Percentiles rank a stretch among this genome's conserved stretches.
These are phyloP conservation scores for Heliconius melpomene DNA, from an alignment of 1,140 invertebrate genomes.

Conservation along the genomic window DNA sequence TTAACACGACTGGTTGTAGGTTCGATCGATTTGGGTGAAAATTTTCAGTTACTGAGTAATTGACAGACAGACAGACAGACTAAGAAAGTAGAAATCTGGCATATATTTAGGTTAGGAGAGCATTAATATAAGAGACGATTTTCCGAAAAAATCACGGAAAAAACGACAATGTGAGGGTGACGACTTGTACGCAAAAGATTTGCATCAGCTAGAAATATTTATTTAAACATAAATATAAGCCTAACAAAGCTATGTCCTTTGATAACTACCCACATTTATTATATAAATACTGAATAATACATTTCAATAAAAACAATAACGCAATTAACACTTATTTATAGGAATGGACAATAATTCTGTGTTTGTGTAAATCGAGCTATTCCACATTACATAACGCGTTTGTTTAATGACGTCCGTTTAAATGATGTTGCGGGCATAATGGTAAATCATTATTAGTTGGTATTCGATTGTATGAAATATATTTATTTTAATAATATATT, in stretches of 20 bases:
- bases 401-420: conserved; percentile 32
- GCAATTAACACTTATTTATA: conserved; percentile 27
- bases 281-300: background rate
- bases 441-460: conserved; percentile 29
- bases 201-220: too few species aligned
- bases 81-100: too few species aligned
- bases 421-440: conserved; percentile 34
- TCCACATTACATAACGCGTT: conserved; percentile 34
- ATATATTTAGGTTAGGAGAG: too few species aligned
- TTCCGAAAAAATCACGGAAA: too few species aligned
- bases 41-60: too few species aligned
- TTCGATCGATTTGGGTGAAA: background rate
- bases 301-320: conserved; percentile 24
- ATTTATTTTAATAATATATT: background rate
- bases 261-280: background rate
- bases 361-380: conserved; percentile 32
- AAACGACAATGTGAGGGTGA: too few species aligned
- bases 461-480: conserved; percentile 4
- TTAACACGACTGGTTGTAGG: background rate
- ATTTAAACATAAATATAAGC: background rate
- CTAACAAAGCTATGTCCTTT: background rate
- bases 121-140: too few species aligned
- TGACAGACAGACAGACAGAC: too few species aligned
- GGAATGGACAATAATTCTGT: conserved; percentile 23
- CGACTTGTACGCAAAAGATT: too few species aligned